phyloP scores from a whole-genome alignment of 2,113 vertebrate species.

The Abramis brama region DNA sequence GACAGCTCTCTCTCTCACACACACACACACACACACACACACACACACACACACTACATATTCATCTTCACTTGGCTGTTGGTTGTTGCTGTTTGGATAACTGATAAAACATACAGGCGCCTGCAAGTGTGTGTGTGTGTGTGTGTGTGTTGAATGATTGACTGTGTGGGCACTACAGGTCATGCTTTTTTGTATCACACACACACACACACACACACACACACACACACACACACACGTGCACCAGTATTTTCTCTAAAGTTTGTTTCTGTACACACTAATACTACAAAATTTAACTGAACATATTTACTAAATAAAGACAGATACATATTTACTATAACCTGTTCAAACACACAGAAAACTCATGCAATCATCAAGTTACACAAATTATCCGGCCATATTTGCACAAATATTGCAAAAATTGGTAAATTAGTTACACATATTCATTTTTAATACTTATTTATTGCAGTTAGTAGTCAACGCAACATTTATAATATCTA shows the following conservation, averaged over 20 bases:
- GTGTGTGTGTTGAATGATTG: conserved; percentile 7
- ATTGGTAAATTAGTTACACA: too few relatives aligned
- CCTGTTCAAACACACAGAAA: background rate
- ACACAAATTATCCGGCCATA: background rate
- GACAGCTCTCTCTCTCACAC: background rate
- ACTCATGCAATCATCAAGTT: background rate
- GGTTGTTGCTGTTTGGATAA: conserved; percentile 30
- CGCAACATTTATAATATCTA: background rate
- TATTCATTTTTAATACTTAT: too few relatives aligned
- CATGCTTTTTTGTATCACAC: background rate
- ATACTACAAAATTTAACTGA: background rate
- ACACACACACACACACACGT: background rate
- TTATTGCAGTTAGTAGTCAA: background rate
- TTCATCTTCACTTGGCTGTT: conserved; percentile 2
- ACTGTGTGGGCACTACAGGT: background rate
- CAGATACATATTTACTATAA: background rate
- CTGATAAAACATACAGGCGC: conserved; percentile 28
- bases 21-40: background rate
- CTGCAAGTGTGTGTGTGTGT: background rate
- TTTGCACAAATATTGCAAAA: background rate
- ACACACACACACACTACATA: background rate
- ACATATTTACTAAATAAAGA: background rate
- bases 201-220: too few relatives aligned
- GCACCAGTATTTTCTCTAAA: background rate
- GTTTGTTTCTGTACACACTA: conserved; percentile 6